These are phyloP conservation scores for Cyprinus carpio DNA, from an alignment of 2,113 vertebrate species.

Conservation along the genomic window DNA sequence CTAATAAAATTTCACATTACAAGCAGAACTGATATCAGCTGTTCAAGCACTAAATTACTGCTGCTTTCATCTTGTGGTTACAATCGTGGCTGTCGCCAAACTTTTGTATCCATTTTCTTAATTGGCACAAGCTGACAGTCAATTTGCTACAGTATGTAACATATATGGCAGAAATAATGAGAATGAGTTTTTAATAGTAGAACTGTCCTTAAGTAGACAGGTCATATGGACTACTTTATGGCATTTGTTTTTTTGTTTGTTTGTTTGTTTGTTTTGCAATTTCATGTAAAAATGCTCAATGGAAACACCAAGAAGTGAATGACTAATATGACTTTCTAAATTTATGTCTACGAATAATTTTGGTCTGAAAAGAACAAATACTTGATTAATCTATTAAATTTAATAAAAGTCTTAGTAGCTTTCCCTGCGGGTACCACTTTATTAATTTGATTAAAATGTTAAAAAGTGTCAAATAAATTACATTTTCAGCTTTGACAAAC, in stretches of 20 bases:
- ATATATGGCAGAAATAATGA: not conserved
- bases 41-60: not conserved
- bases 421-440: too few relatives aligned
- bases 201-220: not conserved
- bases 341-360: too few relatives aligned
- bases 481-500: not conserved
- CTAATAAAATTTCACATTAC: not conserved
- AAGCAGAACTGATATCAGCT: slow-evolving; percentile 9
- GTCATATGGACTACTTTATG: not conserved
- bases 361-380: too few relatives aligned
- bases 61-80: slow-evolving; percentile 11
- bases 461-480: not conserved
- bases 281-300: too few relatives aligned
- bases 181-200: not conserved
- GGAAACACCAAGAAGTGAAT: too few relatives aligned
- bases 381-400: too few relatives aligned
- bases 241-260: not conserved
- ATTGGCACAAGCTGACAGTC: slow-evolving; percentile 5
- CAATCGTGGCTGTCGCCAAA: not conserved
- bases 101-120: not conserved
- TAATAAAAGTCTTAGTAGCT: too few relatives aligned
- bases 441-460: not conserved
- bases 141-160: not conserved
- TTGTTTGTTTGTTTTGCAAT: too few relatives aligned
- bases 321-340: too few relatives aligned